Percentiles rank a stretch among this genome's conserved stretches.
These are phyloP conservation scores for Paraescarpia echinospica DNA, from an alignment of 1,140 invertebrate genomes.

Conservation along the genomic window DNA sequence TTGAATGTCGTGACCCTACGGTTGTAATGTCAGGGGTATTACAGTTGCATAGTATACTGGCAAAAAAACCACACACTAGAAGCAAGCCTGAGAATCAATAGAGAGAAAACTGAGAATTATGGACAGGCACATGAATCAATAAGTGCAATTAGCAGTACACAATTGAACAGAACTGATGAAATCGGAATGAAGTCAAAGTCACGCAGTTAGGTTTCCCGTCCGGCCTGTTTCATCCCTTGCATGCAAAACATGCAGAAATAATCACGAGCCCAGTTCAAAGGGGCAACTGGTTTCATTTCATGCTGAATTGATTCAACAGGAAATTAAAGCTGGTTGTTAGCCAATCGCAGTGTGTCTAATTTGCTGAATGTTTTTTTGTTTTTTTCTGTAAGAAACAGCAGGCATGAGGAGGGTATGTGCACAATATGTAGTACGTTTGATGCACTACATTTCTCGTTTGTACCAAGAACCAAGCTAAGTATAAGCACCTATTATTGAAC, in stretches of 20 bases:
- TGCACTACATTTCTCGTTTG: not conserved
- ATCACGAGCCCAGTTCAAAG: not conserved
- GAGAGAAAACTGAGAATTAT: not conserved
- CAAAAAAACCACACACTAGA: not conserved
- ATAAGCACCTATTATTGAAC: too few species aligned
- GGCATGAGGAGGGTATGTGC: not conserved
- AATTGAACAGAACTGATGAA: constrained; percentile 6
- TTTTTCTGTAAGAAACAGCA: not conserved
- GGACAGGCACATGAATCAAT: not conserved
- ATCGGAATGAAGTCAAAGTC: not conserved
- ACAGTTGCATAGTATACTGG: not conserved
- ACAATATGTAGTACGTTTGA: not conserved
- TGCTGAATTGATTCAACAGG: constrained; percentile 5
- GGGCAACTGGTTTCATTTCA: not conserved
- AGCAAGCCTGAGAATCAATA: not conserved
- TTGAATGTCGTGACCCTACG: not conserved
- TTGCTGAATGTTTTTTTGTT: not conserved
- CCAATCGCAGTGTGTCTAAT: not conserved
- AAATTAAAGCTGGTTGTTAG: constrained; percentile 1
- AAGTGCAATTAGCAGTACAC: not conserved
- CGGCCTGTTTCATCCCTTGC: not conserved
- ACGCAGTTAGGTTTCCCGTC: not conserved
- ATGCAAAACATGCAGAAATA: constrained; percentile 1
- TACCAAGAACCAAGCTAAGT: too few species aligned
- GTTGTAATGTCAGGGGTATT: not conserved